Percentiles rank a stretch among this genome's conserved stretches.
These are phyloP conservation scores for Rallus crepitans DNA, from an alignment of 2,797 vertebrate species.

Conservation along the genomic window DNA sequence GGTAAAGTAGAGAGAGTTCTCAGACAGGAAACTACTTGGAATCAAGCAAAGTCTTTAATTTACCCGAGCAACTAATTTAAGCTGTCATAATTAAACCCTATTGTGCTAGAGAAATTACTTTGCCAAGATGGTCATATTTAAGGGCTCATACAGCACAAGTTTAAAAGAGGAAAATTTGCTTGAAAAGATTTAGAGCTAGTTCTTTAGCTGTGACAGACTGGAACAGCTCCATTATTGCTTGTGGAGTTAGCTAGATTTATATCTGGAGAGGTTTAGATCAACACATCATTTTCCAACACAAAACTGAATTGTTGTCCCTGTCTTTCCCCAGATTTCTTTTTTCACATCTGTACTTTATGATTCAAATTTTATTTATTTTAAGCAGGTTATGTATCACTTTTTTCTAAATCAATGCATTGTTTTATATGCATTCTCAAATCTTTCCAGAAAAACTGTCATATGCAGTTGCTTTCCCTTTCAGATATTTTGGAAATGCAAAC, in stretches of 20 bases:
- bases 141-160: neutral
- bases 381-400: neutral
- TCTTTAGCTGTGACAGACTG: constrained; percentile 17
- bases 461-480: neutral
- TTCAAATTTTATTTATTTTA: neutral
- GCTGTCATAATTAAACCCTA: neutral
- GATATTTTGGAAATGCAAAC: neutral
- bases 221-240: constrained; percentile 5
- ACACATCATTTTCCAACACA: neutral
- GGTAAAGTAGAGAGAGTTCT: neutral
- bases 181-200: constrained; percentile 12
- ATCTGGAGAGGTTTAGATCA: neutral
- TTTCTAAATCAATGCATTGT: neutral
- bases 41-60: neutral
- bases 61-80: neutral
- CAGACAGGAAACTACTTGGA: neutral
- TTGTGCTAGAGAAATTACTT: neutral
- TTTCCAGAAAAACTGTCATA: neutral
- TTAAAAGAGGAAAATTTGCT: neutral
- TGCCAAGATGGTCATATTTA: neutral
- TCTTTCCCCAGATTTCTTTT: neutral
- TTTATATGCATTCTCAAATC: neutral
- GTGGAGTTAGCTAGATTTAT: constrained; percentile 8
- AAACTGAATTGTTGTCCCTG: neutral
- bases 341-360: neutral